Evolutionary conservation across 2,888 invertebrate genomes (phyloP), one percentile per base, ranked within the genome.

Genomic region (Mamestra brassicae): DNA sequence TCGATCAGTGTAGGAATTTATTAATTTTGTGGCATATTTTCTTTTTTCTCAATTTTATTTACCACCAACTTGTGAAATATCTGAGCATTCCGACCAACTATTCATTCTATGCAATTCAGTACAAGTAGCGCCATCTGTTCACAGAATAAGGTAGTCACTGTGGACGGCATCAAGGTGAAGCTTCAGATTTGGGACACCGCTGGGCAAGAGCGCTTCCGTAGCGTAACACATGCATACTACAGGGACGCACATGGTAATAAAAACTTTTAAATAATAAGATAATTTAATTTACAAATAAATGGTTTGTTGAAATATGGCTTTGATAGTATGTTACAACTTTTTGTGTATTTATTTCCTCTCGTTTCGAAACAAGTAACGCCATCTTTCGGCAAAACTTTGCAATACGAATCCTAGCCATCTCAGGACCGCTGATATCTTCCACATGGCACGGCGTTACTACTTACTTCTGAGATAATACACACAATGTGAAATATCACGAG

Each of bases 111-210:
- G 6, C 38, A 57, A 36, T 62, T 77, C 73, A 67, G 71, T 90
- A 94, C 93, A 90, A 83, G 90, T 94, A 92, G 79, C 94, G 95
- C 94, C 95, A 95, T 96, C 96, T 96, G 88, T 96, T 90, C 89
- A 81, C 97, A 98, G 98, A 98, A 98, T 92, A 98, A 98, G 97
- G 97, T 98, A 90, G 98, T 98, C 55, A 97, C 97, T 63, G 98
- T 98, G 62, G 98, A 98, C 92, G 97, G 98, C 85, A 97, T 98
- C 76, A 98, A 98, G 94, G 99, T 99, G 78, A 99, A 99, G 94
- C 97, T 99, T 89, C 99, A 99, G 97, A 99, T 99, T 92, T 99
- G 99, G 99, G 99, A 99, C 96, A 99, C 99, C 4, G 99, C 99
- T 3, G 99, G 99, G 0, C 99, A 99, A 92, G 99, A 99, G 95